A percentile compares a stretch with the other conserved stretches of the same genome.
Conservation (phyloP, 1,140 invertebrate genomes). For the Limonius californicus region DNA sequence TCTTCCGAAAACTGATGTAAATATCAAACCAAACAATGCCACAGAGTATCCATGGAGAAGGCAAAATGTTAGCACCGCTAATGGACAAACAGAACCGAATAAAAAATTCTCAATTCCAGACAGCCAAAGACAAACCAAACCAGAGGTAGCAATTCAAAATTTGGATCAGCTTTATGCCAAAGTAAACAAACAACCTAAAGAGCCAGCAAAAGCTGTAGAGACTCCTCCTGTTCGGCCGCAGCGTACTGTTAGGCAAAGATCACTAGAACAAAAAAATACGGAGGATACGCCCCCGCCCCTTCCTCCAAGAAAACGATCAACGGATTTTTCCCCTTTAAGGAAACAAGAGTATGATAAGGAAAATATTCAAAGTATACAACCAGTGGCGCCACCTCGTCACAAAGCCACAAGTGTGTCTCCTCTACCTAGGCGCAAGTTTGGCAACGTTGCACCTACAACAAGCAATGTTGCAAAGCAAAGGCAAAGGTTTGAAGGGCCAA, state of each 20-base stretch:
- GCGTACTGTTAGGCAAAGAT: constrained; percentile 30
- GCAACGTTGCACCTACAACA: not conserved
- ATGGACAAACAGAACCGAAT: no score
- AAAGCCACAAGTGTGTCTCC: constrained; percentile 24
- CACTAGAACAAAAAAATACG: constrained; percentile 17
- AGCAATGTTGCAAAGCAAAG: not conserved
- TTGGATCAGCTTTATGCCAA: constrained; percentile 30
- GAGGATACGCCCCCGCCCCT: not conserved
- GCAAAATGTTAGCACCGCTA: no score
- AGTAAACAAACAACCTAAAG: constrained; percentile 26
- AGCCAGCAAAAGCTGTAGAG: not conserved
- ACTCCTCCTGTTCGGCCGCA: constrained; percentile 22
- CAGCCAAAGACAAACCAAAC: no score
- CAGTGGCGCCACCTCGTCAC: constrained; percentile 28
- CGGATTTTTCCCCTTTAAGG: not conserved
- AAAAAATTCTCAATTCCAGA: no score
- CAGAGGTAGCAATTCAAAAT: no score
- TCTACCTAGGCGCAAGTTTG: constrained; percentile 8
- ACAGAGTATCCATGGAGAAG: no score
- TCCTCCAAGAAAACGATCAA: not conserved
- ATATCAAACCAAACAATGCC: no score
- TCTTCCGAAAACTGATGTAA: no score
- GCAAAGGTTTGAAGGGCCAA: constrained; percentile 18
- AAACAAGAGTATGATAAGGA: constrained; percentile 15
- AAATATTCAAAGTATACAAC: constrained; percentile 11